Base-by-base conservation (phyloP, 2,113 vertebrate species). In the Lanius collurio region DNA sequence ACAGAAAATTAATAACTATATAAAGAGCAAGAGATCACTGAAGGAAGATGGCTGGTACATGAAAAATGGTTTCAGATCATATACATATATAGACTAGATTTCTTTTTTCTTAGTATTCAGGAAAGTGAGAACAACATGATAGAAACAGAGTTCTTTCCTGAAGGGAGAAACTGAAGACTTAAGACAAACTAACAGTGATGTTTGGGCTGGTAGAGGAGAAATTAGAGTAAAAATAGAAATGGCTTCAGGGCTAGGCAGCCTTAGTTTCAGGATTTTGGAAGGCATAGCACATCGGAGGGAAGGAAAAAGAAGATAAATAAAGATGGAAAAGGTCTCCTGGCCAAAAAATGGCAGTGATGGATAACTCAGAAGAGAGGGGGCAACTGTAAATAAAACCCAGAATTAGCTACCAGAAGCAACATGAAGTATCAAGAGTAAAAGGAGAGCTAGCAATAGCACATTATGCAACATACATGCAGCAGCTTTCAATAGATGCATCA, bases 171-270 rank as follows among this genome's bases (percentile, higher is more conserved):
- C 50, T 60, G 63, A 94, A 95, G 44, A 50, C 84, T 85, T 89
- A 62, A 87, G 82, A 91, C 41, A 95, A 88, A 96, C 47, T 80
- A 83, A 52, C 1, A 1, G 13, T 78, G 93, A 94, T 5, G 5
- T 42, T 62, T 76, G 31, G 44, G 22, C 82, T 92, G 49, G 71
- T 93, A 90, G 44, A 90, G 56, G 42, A 90, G 47, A 95, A 93
- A 88, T 77, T 15, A 77, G 33, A 86, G 39, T 83, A 86, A 96
- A 95, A 94, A 91, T 93, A 94, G 90, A 83, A 90, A 92, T 26
- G 20, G 42, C 79, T 93, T 80, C 52, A 88, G 71, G 91, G 68
- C 18, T 82, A 83, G 67, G 21, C 57, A 94, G 79, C 39, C 75
- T 42, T 30, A 74, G 24, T 60, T 94, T 70, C 46, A 69, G 67